These are phyloP conservation scores for Ahaetulla prasina DNA, from an alignment of 2,113 vertebrate genomes.

Conservation along the genomic window DNA sequence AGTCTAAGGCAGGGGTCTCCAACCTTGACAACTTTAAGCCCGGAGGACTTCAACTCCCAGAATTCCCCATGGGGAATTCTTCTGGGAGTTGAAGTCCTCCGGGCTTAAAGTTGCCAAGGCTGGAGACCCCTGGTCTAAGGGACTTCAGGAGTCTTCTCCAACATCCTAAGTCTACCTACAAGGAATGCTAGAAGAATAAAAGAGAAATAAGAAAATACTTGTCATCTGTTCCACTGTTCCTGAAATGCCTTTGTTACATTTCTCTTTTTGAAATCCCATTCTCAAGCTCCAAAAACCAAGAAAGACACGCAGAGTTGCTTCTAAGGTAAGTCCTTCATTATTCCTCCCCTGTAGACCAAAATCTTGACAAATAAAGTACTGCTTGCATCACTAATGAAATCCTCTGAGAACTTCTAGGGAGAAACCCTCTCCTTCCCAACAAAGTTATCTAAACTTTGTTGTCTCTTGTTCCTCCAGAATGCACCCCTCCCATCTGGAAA, in stretches of 20 bases:
- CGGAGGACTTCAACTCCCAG: too few species aligned
- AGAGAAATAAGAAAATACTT: not conserved
- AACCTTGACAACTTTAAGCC: too few species aligned
- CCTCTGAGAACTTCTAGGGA: not conserved
- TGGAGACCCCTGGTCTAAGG: too few species aligned
- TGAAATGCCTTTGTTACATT: not conserved
- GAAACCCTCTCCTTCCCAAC: not conserved
- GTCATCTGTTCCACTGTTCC: not conserved
- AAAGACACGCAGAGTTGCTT: not conserved
- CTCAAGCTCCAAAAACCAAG: not conserved
- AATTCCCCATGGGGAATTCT: too few species aligned
- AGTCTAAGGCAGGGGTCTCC: too few species aligned
- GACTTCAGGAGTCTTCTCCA: not conserved
- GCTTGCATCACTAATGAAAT: not conserved
- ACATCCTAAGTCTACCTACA: not conserved
- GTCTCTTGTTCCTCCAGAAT: not conserved
- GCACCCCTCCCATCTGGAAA: not conserved
- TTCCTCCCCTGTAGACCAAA: not conserved
- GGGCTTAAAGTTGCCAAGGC: too few species aligned
- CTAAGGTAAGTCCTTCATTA: not conserved
- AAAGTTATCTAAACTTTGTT: not conserved
- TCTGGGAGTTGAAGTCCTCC: too few species aligned
- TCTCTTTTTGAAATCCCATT: not conserved
- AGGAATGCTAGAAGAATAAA: not conserved
- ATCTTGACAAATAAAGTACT: not conserved